Conservation (phyloP, 2,888 invertebrate species). For the Conchocele bisecta region DNA sequence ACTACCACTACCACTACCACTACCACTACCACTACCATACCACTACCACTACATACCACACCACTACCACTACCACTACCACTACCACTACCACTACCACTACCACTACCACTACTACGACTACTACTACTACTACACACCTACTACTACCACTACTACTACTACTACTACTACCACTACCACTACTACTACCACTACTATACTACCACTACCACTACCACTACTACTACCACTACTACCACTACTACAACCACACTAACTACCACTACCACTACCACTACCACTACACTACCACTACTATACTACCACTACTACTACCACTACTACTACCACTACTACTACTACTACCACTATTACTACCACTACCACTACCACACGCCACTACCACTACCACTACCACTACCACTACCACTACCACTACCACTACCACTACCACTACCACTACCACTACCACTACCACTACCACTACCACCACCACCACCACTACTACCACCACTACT, state of each 20-base stretch:
- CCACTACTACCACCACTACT: slow-evolving; percentile 13
- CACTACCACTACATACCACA: background rate
- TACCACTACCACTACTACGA: too few relatives aligned
- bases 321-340: background rate
- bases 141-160: background rate
- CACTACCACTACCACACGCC: slow-evolving; percentile 12
- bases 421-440: slow-evolving; percentile 8
- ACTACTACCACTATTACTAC: slow-evolving; percentile 14
- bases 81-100: background rate
- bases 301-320: too few relatives aligned
- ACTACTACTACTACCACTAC: slow-evolving; percentile 13
- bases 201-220: too few relatives aligned
- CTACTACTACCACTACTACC: slow-evolving; percentile 33
- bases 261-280: slow-evolving; percentile 25
- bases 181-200: too few relatives aligned
- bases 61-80: background rate
- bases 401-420: slow-evolving; percentile 19
- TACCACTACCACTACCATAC: background rate
- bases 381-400: slow-evolving; percentile 15
- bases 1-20: background rate
- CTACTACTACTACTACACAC: too few relatives aligned
- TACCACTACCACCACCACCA: slow-evolving; percentile 7
- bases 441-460: slow-evolving; percentile 1
- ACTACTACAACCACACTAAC: slow-evolving; percentile 24
- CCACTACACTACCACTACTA: too few relatives aligned